phyloP scores from a whole-genome alignment of 2,888 invertebrate genomes.

The Buathra laborator region DNA sequence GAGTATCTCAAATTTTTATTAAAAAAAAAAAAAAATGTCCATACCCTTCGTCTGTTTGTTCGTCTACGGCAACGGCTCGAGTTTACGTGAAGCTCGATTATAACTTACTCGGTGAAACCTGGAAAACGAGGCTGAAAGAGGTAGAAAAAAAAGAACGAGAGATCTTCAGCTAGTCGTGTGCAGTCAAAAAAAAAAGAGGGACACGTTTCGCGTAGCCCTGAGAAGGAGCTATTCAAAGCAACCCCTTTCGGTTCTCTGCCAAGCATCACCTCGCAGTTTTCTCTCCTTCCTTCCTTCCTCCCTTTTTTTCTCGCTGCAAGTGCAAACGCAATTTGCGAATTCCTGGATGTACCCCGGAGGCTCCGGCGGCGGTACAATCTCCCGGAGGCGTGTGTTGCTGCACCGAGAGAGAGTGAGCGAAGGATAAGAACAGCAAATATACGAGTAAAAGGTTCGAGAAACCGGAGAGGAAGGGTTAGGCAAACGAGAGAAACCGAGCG shows the following conservation, averaged over 20 bases:
- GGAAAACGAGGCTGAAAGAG: background rate
- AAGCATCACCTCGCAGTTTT: conserved; percentile 29
- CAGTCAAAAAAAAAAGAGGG: background rate
- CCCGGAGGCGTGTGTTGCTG: background rate
- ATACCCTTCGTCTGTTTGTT: background rate
- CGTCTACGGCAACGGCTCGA: background rate
- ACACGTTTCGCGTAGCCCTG: background rate
- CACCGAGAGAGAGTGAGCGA: background rate
- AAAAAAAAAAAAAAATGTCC: background rate
- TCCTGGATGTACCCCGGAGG: conserved; percentile 41
- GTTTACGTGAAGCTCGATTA: background rate
- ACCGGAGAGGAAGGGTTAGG: background rate
- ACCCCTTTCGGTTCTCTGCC: conserved; percentile 6
- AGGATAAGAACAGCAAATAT: background rate
- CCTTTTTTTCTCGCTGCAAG: conserved; percentile 31
- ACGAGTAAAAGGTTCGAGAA: too few relatives aligned
- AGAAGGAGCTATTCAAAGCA: conserved; percentile 43
- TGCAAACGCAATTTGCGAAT: conserved; percentile 64
- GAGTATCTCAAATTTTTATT: too few relatives aligned
- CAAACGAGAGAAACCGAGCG: conserved; percentile 22
- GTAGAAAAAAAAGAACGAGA: background rate
- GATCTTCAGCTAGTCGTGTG: background rate
- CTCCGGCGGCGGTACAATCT: conserved; percentile 5
- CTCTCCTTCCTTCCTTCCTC: conserved; percentile 2
- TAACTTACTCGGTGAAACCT: background rate